phyloP scores from a whole-genome alignment of 2,113 vertebrate species.

The Castor canadensis region DNA sequence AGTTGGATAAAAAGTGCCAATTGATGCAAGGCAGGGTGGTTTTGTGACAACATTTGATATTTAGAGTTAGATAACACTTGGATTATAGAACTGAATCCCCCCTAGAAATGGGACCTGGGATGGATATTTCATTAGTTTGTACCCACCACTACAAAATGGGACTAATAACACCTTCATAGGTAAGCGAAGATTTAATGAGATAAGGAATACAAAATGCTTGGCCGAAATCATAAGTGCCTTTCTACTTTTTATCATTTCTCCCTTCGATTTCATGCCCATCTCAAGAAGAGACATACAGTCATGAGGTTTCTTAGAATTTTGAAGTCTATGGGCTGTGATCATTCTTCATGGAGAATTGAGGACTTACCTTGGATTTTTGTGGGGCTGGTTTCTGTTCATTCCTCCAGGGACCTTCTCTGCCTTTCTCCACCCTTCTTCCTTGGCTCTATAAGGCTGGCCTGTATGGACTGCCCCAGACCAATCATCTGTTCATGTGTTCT shows the following conservation, averaged over 20 bases:
- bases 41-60: neutral
- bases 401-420: rapidly evolving
- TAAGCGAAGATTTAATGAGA: neutral
- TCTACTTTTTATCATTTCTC: neutral
- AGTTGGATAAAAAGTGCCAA: neutral
- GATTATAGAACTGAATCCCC: neutral
- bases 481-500: no score
- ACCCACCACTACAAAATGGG: neutral
- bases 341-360: neutral
- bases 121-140: neutral
- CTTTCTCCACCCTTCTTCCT: rapidly evolving
- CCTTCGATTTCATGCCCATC: neutral
- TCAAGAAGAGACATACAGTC: neutral
- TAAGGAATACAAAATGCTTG: neutral
- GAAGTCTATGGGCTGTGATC: neutral
- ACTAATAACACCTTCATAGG: neutral
- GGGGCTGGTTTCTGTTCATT: neutral
- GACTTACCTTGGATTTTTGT: neutral
- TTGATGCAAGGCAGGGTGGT: neutral
- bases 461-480: neutral
- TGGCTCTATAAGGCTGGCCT: neutral
- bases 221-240: rapidly evolving
- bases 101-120: neutral
- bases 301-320: neutral
- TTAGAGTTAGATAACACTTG: neutral